These are phyloP conservation scores for Denticeps clupeoides DNA, from an alignment of 2,797 vertebrate genomes.

Conservation along the genomic window DNA sequence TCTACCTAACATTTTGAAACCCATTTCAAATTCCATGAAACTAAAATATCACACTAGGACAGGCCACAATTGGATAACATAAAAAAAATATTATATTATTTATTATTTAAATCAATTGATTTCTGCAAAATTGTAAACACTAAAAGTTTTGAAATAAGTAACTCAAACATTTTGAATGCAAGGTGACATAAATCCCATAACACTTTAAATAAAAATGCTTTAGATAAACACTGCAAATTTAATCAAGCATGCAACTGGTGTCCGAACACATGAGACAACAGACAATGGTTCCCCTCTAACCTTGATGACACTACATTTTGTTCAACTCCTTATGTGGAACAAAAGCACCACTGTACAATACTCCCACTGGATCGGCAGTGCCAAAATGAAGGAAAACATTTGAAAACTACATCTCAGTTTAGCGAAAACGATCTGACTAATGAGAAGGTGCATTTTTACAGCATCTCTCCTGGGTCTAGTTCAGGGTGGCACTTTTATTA, in stretches of 20 bases:
- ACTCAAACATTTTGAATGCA: no score
- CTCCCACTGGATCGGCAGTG: not conserved
- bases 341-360: not conserved
- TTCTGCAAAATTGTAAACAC: no score
- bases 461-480: constrained; percentile 35
- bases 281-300: not conserved
- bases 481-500: constrained; percentile 51
- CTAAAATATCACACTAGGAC: no score
- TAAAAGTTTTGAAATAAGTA: no score
- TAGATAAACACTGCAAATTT: not conserved
- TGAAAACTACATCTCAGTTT: not conserved
- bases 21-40: no score
- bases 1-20: no score
- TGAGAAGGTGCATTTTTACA: constrained; percentile 46
- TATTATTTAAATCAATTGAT: no score
- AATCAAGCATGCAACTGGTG: not conserved
- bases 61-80: no score
- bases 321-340: not conserved
- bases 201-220: no score
- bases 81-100: no score
- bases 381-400: constrained; percentile 19
- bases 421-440: constrained; percentile 35
- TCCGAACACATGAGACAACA: not conserved
- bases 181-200: no score
- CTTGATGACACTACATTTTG: not conserved